Evolutionary conservation across 2,113 vertebrate genomes (phyloP), one percentile per base, ranked within the genome.

Genomic region (Amazona guildingii): DNA sequence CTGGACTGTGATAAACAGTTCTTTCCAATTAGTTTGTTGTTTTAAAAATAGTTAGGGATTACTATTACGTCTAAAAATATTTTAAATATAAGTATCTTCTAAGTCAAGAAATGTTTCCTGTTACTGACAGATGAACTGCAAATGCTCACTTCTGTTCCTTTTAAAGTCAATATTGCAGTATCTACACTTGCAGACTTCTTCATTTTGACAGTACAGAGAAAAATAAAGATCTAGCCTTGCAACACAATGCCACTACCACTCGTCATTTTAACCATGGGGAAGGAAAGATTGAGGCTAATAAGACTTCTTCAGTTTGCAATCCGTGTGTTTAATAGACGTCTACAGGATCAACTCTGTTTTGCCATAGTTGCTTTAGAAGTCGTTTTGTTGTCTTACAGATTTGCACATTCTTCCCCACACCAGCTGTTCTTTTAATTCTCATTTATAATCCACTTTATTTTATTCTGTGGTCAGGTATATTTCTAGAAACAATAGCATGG

Each of bases 11-110:
- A 87, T 95, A 96, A 94, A 96, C n/a, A 68, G 52, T 87, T 92
- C 82, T 81, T 89, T 97, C 43, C 63, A 83, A 95, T 87, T 94
- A 95, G 43, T 93, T 88, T 82, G 4, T 9, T 78, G 66, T 69
- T 92, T 84, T 49, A 9, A 2, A 23, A 90, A 93, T 84, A 84
- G 73, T 75, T 84, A 52, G 37, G 46, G 76, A 83, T 93, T 90
- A 85, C 39, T 68, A 77, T 86, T 94, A 83, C 73, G 86, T 28
- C 69, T 86, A 95, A 97, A 89, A 94, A 83, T 89, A 86, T 77
- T 85, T 96, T 86, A 81, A 73, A 90, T 92, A 2, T 35, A 79
- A 86, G 62, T 66, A 79, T 70, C 64, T 88, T 78, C 59, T 83
- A 80, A 83, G 44, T 77, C 28, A 90, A 88, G 33, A 76, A 86